Evolutionary conservation across 2,888 invertebrate species (phyloP).

Genomic region (Microchrysa polita): DNA sequence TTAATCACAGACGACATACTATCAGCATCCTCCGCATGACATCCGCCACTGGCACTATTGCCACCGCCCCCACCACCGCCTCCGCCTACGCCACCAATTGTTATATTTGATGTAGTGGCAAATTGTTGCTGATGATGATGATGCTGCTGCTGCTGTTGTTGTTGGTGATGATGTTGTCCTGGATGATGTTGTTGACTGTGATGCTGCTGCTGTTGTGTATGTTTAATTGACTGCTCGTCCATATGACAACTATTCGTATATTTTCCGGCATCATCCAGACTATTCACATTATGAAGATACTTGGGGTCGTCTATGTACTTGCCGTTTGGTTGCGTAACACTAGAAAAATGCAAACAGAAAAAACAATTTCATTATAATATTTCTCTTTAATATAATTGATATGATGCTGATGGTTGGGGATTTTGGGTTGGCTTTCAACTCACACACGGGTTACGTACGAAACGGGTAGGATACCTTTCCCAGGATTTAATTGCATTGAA

Average conservation of each 20-base stretch:
- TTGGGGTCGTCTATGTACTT: slow-evolving; percentile 64
- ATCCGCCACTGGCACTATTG: too few species aligned
- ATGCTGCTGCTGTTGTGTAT: slow-evolving; percentile 49
- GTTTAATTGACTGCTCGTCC: slow-evolving; percentile 51
- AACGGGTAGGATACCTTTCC: not conserved
- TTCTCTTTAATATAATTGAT: too few species aligned
- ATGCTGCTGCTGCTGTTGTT: slow-evolving; percentile 46
- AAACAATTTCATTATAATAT: too few species aligned
- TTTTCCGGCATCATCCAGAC: slow-evolving; percentile 57
- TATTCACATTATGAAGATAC: slow-evolving; percentile 58
- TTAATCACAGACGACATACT: slow-evolving; percentile 62
- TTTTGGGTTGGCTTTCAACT: too few species aligned
- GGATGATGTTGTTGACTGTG: slow-evolving; percentile 17
- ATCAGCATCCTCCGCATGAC: slow-evolving; percentile 52
- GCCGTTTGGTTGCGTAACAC: slow-evolving; percentile 56
- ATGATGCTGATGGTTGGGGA: too few species aligned
- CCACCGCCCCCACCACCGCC: slow-evolving; percentile 38
- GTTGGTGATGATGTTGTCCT: slow-evolving; percentile 45
- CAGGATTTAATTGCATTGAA: slow-evolving; percentile 20
- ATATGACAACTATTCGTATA: slow-evolving; percentile 59
- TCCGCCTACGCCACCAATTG: slow-evolving; percentile 44
- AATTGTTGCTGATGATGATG: slow-evolving; percentile 44
- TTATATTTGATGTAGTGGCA: slow-evolving; percentile 53
- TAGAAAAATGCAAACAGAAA: slow-evolving; percentile 40
- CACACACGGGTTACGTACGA: too few species aligned